phyloP scores from a whole-genome alignment of 1,140 invertebrate species.

The Microplitis mediator region DNA sequence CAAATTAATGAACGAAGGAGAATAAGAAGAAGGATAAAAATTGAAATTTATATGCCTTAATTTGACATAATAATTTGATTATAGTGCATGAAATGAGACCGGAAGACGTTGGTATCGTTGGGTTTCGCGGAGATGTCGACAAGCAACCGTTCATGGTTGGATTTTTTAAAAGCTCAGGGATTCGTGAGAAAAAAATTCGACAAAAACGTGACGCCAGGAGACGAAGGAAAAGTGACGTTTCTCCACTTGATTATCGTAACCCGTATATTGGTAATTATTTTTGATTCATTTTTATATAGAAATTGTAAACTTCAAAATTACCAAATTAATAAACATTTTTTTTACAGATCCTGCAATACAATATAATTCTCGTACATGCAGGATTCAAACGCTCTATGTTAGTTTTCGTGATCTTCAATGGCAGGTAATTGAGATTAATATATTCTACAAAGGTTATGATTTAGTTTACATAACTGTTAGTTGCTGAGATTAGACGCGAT shows the following conservation, averaged over 20 bases:
- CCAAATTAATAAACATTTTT: neutral
- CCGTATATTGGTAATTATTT: slow-evolving; percentile 65
- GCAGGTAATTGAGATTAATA: slow-evolving; percentile 68
- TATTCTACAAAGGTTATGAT: too few species aligned
- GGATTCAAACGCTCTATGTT: slow-evolving; percentile 88
- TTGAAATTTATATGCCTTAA: slow-evolving; percentile 15
- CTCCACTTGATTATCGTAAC: slow-evolving; percentile 62
- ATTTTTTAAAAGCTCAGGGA: slow-evolving; percentile 74
- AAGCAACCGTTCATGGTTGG: slow-evolving; percentile 89
- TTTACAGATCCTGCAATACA: slow-evolving; percentile 56
- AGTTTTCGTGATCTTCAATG: slow-evolving; percentile 89
- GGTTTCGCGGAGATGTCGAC: slow-evolving; percentile 75
- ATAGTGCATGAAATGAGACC: slow-evolving; percentile 80
- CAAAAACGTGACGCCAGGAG: slow-evolving; percentile 63
- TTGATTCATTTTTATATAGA: neutral
- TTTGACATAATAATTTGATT: slow-evolving; percentile 38
- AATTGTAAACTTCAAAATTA: neutral
- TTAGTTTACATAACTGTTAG: too few species aligned
- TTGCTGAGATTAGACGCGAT: neutral
- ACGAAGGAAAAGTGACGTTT: slow-evolving; percentile 59
- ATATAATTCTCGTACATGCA: slow-evolving; percentile 73
- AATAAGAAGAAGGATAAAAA: neutral
- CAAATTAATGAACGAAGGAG: neutral
- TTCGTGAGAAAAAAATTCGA: slow-evolving; percentile 58
- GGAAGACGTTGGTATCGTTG: slow-evolving; percentile 82